Evolutionary conservation across 2,888 invertebrate species (phyloP).

Genomic region (Bimastos eiseni): DNA sequence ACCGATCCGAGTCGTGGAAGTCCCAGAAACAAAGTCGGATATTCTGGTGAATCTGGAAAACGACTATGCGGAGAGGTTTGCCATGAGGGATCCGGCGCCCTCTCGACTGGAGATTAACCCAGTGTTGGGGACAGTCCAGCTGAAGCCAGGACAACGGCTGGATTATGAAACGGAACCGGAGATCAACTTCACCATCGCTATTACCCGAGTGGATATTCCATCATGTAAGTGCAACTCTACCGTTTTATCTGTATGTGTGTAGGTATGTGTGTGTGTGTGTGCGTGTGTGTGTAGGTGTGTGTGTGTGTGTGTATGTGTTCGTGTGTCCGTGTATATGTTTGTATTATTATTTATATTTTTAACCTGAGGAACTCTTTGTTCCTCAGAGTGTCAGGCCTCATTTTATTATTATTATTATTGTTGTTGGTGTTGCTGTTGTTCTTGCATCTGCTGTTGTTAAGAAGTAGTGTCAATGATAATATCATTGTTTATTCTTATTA

Average conservation of each 20-base stretch:
- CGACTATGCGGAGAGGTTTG: constrained; percentile 35
- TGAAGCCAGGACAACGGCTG: constrained; percentile 25
- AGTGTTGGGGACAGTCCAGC: constrained; percentile 24
- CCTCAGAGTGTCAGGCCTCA: too few species aligned
- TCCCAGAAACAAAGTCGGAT: constrained; percentile 32
- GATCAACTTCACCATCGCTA: constrained; percentile 2
- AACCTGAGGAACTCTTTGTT: too few species aligned
- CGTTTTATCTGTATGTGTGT: not conserved
- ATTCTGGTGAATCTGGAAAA: constrained; percentile 1
- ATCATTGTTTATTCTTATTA: too few species aligned
- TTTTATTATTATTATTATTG: too few species aligned
- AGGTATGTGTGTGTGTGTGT: not conserved
- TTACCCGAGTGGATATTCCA: constrained; percentile 1
- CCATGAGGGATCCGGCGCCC: constrained; percentile 35
- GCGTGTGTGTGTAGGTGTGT: too few species aligned
- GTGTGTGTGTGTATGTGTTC: not conserved
- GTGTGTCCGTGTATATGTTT: too few species aligned
- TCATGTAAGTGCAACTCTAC: not conserved
- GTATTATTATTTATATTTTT: too few species aligned
- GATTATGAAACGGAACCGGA: constrained; percentile 64
- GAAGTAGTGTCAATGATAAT: too few species aligned
- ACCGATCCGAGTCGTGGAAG: constrained; percentile 34
- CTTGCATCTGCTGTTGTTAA: too few species aligned
- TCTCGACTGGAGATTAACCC: constrained; percentile 23
- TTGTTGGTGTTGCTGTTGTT: too few species aligned